phyloP scores from a whole-genome alignment of 2,113 vertebrate species.

The Carassius gibelio region DNA sequence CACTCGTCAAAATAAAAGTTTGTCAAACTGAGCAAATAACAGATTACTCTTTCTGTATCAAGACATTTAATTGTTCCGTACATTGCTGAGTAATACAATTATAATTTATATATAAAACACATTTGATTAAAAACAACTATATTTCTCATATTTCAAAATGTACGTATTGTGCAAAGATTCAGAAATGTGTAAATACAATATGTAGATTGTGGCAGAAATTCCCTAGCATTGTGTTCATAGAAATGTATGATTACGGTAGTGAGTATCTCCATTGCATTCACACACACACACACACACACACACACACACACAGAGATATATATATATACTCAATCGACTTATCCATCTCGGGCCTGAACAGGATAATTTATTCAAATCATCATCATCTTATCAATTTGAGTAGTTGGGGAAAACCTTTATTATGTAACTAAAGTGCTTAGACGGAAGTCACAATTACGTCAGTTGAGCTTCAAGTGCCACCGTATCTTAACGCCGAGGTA shows the following conservation, averaged over 20 bases:
- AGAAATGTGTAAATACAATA: neutral
- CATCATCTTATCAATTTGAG: neutral
- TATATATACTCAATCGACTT: neutral
- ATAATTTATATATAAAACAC: too few species aligned
- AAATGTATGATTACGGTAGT: too few species aligned
- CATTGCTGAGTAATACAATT: neutral
- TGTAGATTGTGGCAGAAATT: neutral
- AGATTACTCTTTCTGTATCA: neutral
- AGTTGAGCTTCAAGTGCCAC: constrained; percentile 27
- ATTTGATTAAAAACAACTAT: neutral
- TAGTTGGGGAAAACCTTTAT: constrained; percentile 25
- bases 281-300: neutral
- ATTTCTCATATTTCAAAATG: neutral
- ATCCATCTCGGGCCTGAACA: neutral
- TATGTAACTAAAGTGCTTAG: neutral
- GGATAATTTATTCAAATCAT: too few species aligned
- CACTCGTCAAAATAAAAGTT: constrained; percentile 40
- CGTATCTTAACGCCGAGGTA: constrained; percentile 48
- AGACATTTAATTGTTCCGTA: neutral
- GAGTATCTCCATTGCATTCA: neutral
- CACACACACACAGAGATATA: too few species aligned
- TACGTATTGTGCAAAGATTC: neutral
- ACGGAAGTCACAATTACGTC: constrained; percentile 29
- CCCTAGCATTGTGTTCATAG: neutral
- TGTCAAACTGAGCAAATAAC: neutral